phyloP scores from a whole-genome alignment of 1,140 invertebrate genomes.

The Solenopsis invicta region DNA sequence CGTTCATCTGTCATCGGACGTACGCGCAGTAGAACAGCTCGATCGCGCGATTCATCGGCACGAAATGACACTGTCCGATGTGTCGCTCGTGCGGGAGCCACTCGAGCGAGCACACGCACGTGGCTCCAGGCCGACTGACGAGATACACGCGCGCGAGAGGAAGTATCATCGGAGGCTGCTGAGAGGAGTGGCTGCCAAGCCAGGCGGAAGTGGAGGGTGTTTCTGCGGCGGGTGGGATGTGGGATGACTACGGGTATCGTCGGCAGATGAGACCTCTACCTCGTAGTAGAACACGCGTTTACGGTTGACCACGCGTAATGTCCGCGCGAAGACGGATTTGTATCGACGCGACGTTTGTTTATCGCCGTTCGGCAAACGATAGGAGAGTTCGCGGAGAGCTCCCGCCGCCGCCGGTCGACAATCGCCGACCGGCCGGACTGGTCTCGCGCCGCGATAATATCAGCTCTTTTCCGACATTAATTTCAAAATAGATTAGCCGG shows the following conservation, averaged over 20 bases:
- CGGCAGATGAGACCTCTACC: conserved; percentile 30
- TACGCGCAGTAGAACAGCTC: background rate
- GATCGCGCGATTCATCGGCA: conserved; percentile 9
- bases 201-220: conserved; percentile 76
- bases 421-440: conserved; percentile 35
- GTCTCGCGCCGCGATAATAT: background rate
- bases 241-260: conserved; percentile 30
- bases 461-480: conserved; percentile 1
- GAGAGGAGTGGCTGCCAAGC: conserved; percentile 75
- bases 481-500: conserved; percentile 25
- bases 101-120: conserved; percentile 74
- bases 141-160: conserved; percentile 75
- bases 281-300: conserved; percentile 11
- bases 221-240: conserved; percentile 66
- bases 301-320: conserved; percentile 1
- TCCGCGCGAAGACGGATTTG: conserved; percentile 40
- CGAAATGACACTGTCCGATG: conserved; percentile 22
- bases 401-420: background rate
- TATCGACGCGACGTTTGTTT: background rate
- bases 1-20: conserved; percentile 22
- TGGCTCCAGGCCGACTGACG: conserved; percentile 77
- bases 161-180: conserved; percentile 76
- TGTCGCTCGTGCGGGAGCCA: conserved; percentile 44
- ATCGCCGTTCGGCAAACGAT: background rate
- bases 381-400: conserved; percentile 30